A percentile compares a stretch with the other conserved stretches of the same genome.
Conservation (phyloP, 2,797 vertebrate genomes). For the Sebastes ruberrimus region DNA sequence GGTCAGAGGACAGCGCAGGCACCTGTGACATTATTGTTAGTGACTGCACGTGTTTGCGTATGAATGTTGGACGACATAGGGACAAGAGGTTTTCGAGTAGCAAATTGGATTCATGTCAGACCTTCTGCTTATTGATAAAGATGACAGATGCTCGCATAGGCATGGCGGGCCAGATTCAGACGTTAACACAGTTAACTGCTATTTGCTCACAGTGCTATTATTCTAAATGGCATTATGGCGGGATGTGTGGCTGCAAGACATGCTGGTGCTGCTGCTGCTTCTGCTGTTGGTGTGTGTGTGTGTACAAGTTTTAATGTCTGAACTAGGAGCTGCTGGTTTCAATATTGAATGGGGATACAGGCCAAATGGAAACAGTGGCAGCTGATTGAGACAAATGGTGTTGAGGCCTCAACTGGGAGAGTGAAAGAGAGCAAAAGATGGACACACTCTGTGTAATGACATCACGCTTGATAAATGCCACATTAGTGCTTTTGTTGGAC, state of each 20-base stretch:
- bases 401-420: constrained; percentile 54
- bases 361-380: constrained; percentile 70
- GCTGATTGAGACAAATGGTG: constrained; percentile 79
- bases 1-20: constrained; percentile 75
- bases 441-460: constrained; percentile 62
- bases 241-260: constrained; percentile 63
- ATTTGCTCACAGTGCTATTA: constrained; percentile 80
- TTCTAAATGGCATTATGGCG: constrained; percentile 79
- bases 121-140: constrained; percentile 77
- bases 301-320: constrained; percentile 58
- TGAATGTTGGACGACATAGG: constrained; percentile 51
- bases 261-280: constrained; percentile 25
- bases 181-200: constrained; percentile 80
- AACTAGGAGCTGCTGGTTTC: constrained; percentile 66
- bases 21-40: constrained; percentile 73
- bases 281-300: constrained; percentile 11
- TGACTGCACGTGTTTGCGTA: constrained; percentile 43
- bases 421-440: constrained; percentile 58
- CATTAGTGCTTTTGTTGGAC: constrained; percentile 57
- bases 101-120: constrained; percentile 77
- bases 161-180: constrained; percentile 70
- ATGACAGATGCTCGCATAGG: constrained; percentile 75
- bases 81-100: constrained; percentile 56
- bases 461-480: constrained; percentile 71
- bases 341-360: constrained; percentile 69